phyloP scores from a whole-genome alignment of 30 jellyfish, hydroid and myxozoan genomes.

The Morbakka virulenta region DNA sequence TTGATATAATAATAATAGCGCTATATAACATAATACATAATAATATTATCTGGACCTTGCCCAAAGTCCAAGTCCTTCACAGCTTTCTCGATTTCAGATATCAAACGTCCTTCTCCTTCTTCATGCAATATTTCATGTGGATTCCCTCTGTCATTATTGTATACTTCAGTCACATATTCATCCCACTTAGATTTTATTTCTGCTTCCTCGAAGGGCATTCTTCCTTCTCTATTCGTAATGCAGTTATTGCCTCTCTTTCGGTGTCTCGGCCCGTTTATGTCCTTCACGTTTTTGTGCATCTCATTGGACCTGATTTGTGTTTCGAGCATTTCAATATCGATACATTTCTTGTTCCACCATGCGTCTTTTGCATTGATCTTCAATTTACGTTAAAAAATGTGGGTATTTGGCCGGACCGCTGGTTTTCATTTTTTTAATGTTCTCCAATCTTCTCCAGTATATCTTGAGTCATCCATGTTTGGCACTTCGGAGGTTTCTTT shows the following conservation, averaged over 20 bases:
- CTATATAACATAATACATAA: no score
- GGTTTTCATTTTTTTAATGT: no score
- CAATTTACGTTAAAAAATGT: no score
- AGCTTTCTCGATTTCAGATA: no score
- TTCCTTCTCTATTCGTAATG: constrained; percentile 1
- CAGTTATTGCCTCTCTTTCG: not conserved
- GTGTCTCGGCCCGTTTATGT: constrained; percentile 4
- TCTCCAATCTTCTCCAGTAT: no score
- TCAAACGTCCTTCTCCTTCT: no score
- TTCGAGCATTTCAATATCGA: not conserved
- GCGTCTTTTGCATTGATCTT: not conserved
- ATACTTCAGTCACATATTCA: constrained; percentile 6
- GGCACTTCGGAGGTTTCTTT: no score
- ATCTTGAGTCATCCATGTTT: no score
- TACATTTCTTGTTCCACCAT: not conserved
- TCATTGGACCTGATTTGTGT: not conserved
- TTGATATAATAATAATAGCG: no score
- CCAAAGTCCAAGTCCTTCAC: no score
- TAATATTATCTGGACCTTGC: no score
- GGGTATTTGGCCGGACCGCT: no score
- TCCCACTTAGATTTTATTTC: not conserved
- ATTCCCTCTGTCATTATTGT: constrained; percentile 5
- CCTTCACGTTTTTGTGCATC: constrained; percentile 27
- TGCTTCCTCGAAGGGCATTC: not conserved
- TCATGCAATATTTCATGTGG: not conserved